A percentile compares a stretch with the other conserved stretches of the same genome.
Conservation (phyloP, 2,113 vertebrate genomes). For the Anser brachyrhynchus region DNA sequence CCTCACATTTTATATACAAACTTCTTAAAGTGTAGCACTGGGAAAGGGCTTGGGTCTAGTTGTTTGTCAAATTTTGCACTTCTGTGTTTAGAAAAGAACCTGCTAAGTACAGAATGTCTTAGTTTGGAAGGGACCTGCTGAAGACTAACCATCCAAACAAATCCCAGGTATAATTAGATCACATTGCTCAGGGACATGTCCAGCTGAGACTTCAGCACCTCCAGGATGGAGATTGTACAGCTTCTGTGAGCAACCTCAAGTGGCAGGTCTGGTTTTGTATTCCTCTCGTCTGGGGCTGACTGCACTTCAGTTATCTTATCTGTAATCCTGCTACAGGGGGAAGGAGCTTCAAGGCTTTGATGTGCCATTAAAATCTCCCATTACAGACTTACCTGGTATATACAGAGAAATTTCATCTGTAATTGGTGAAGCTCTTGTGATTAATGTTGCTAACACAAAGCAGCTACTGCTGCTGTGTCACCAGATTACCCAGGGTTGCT, state of each 20-base stretch:
- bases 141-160: rapidly evolving
- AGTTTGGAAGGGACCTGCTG: background rate
- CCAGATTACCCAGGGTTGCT: background rate
- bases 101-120: background rate
- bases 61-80: rapidly evolving
- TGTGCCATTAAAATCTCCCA: rapidly evolving
- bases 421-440: background rate
- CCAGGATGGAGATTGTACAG: background rate
- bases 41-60: no score
- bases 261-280: rapidly evolving
- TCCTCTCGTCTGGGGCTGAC: background rate
- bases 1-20: background rate
- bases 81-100: background rate
- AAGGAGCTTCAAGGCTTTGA: background rate
- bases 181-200: rapidly evolving
- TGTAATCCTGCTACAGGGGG: background rate
- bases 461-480: rapidly evolving
- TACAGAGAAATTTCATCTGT: background rate
- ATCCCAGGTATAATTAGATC: background rate
- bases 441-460: rapidly evolving
- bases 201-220: background rate
- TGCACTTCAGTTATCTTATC: no score
- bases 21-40: background rate
- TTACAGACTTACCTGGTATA: background rate
- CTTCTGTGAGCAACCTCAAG: background rate